Evolutionary conservation across 2,888 invertebrate species (phyloP).

Genomic region (Drosophila ochracea): DNA sequence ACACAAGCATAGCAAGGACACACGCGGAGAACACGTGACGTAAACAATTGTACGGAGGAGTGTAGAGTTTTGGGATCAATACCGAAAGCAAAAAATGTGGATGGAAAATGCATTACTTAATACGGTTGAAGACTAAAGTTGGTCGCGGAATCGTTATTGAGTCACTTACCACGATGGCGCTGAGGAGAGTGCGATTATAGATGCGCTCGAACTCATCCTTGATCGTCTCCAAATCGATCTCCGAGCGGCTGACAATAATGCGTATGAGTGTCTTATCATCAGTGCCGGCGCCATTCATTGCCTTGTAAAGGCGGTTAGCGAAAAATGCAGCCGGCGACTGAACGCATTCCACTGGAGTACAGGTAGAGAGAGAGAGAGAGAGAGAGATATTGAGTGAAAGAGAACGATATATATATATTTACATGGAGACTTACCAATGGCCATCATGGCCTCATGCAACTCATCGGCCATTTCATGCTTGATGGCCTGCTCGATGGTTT

Average conservation of each 20-base stretch:
- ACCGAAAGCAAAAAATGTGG: constrained; percentile 45
- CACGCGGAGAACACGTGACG: constrained; percentile 1
- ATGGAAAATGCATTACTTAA: constrained; percentile 42
- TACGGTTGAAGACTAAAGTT: constrained; percentile 1
- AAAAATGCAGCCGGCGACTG: constrained; percentile 89
- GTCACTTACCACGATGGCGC: constrained; percentile 87
- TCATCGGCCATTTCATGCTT: constrained; percentile 89
- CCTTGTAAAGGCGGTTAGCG: constrained; percentile 88
- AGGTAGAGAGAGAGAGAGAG: no score
- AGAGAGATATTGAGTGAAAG: background rate
- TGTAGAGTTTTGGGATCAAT: constrained; percentile 13
- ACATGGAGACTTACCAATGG: constrained; percentile 87
- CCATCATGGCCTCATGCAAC: constrained; percentile 89
- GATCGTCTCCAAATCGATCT: constrained; percentile 90
- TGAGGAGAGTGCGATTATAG: constrained; percentile 89
- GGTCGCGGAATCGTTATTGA: background rate
- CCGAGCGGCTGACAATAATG: constrained; percentile 89
- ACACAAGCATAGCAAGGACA: constrained; percentile 10
- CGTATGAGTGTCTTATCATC: constrained; percentile 90
- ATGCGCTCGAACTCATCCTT: constrained; percentile 90
- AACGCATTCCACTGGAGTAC: constrained; percentile 88
- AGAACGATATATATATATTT: background rate
- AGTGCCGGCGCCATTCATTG: constrained; percentile 90
- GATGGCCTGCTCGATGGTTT: constrained; percentile 90
- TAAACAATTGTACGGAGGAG: constrained; percentile 9